phyloP scores from a whole-genome alignment of 2,113 vertebrate species.

The Pantherophis guttatus region DNA sequence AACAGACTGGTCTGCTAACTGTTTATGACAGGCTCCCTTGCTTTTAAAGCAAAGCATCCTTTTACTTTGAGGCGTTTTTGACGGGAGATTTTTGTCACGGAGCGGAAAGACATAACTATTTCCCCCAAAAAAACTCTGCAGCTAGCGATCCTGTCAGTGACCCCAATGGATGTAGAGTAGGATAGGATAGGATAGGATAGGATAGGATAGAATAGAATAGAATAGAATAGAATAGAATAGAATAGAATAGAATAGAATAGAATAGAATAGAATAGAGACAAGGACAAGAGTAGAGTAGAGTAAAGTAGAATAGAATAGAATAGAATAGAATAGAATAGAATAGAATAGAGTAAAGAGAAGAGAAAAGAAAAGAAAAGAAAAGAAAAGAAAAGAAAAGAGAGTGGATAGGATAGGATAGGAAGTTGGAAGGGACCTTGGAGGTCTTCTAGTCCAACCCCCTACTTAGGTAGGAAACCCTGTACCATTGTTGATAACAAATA shows the following conservation, averaged over 20 bases:
- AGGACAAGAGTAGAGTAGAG: too few species aligned
- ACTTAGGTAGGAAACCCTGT: background rate
- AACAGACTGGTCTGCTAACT: slow-evolving; percentile 57
- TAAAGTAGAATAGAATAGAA: too few species aligned
- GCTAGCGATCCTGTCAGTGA: background rate
- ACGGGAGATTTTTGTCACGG: background rate
- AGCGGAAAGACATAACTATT: background rate
- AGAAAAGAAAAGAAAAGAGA: too few species aligned
- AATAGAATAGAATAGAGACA: too few species aligned
- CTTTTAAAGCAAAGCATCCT: background rate
- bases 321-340: too few species aligned
- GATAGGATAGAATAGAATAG: too few species aligned
- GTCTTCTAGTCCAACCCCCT: background rate
- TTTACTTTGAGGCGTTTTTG: background rate
- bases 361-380: too few species aligned
- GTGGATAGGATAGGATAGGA: too few species aligned
- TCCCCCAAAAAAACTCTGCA: background rate
- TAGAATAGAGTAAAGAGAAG: too few species aligned
- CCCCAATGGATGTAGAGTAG: background rate
- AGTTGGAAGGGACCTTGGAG: background rate
- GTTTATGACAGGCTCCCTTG: slow-evolving; percentile 52
- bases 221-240: fast-evolving
- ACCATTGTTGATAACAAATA: too few species aligned
- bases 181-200: too few species aligned
- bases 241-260: too few species aligned